These are phyloP conservation scores for Agapetus fuscipes DNA, from an alignment of 2,888 invertebrate species.

Conservation along the genomic window DNA sequence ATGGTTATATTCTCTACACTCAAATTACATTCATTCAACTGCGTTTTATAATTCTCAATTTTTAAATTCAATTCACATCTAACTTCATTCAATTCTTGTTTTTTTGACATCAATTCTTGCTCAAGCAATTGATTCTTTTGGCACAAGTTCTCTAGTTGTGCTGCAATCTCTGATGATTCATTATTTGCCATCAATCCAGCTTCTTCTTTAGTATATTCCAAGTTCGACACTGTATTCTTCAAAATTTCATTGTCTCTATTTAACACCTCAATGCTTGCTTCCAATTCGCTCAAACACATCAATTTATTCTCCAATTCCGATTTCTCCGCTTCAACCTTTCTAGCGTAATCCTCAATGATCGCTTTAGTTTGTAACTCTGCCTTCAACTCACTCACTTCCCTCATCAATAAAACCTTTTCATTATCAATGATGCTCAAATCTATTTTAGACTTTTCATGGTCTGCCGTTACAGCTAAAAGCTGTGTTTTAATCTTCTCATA, in stretches of 20 bases:
- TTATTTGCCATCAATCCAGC: too few species aligned
- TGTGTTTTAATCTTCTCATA: slow-evolving; percentile 37
- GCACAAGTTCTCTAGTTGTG: too few species aligned
- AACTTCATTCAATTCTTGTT: too few species aligned
- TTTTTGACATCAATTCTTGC: too few species aligned
- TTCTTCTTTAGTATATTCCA: too few species aligned
- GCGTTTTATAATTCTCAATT: too few species aligned
- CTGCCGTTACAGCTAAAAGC: slow-evolving; percentile 32
- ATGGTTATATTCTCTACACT: too few species aligned
- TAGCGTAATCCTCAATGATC: slow-evolving; percentile 24
- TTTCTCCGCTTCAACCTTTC: slow-evolving; percentile 29
- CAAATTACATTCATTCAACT: too few species aligned
- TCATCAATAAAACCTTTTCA: slow-evolving; percentile 39
- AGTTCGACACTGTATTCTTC: slow-evolving; percentile 8
- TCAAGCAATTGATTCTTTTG: too few species aligned
- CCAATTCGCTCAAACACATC: slow-evolving; percentile 27
- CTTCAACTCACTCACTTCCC: slow-evolving; percentile 38
- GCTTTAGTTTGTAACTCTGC: slow-evolving; percentile 29
- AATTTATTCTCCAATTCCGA: slow-evolving; percentile 31
- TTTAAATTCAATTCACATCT: too few species aligned
- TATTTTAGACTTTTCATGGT: slow-evolving; percentile 42
- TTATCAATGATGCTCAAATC: slow-evolving; percentile 44
- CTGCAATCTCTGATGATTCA: too few species aligned
- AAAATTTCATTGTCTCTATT: slow-evolving; percentile 26
- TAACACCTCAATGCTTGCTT: slow-evolving; percentile 23